phyloP scores from a whole-genome alignment of 2,888 invertebrate genomes.

The Acrobasis repandana region DNA sequence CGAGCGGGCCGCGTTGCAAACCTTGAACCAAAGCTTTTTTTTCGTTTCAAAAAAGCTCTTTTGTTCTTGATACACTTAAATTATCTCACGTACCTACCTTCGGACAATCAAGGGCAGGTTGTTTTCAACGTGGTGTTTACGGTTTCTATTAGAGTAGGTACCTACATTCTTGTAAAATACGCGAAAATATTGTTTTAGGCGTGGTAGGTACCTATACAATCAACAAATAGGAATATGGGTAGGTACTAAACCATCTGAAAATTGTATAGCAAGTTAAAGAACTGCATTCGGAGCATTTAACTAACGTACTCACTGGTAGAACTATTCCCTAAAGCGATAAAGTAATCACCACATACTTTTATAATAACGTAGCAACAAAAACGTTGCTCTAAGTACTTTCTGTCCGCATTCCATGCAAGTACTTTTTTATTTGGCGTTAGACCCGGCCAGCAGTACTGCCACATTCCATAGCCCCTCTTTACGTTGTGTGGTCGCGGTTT shows the following conservation, averaged over 20 bases:
- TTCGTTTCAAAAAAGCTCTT: constrained; percentile 30
- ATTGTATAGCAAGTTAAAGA: neutral
- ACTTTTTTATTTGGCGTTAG: constrained; percentile 74
- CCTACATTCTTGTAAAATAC: neutral
- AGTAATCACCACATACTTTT: neutral
- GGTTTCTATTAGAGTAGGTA: neutral
- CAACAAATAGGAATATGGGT: too few species aligned
- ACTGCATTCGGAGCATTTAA: neutral
- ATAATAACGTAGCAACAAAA: constrained; percentile 16
- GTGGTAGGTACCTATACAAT: too few species aligned
- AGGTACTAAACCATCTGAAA: too few species aligned
- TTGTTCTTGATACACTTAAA: constrained; percentile 17
- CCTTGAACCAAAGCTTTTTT: constrained; percentile 39
- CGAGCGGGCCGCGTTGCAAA: constrained; percentile 49
- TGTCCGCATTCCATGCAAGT: constrained; percentile 69
- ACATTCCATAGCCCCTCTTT: constrained; percentile 81
- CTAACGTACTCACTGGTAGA: neutral
- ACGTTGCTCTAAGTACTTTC: constrained; percentile 27
- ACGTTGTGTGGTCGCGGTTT: constrained; percentile 82
- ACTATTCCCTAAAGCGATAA: constrained; percentile 9
- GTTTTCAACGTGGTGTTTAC: neutral
- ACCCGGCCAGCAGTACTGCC: constrained; percentile 79
- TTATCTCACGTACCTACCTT: constrained; percentile 6
- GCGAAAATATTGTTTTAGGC: neutral
- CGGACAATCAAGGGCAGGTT: neutral